A percentile compares a stretch with the other conserved stretches of the same genome.
Conservation (phyloP, 2,113 vertebrate genomes). For the Colaptes auratus region DNA sequence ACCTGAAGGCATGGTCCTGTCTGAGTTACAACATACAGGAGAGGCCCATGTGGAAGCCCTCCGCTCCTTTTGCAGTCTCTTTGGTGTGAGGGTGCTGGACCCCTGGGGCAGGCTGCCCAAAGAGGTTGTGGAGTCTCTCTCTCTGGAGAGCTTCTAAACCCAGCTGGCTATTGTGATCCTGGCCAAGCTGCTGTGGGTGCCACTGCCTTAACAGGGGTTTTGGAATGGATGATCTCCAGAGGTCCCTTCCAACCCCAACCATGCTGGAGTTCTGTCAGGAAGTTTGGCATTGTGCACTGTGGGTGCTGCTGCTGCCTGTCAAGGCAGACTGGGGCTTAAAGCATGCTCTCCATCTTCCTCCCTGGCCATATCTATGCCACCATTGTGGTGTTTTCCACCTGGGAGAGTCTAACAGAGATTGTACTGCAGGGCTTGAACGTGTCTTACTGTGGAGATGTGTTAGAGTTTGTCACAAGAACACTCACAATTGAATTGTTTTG, state of each 20-base stretch:
- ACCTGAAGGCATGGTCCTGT: fast-evolving
- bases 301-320: background rate
- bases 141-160: background rate
- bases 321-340: background rate
- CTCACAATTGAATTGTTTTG: fast-evolving
- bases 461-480: background rate
- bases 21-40: fast-evolving
- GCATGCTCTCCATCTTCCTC: background rate
- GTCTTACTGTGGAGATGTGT: background rate
- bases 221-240: background rate
- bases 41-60: background rate
- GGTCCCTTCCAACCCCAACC: background rate
- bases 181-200: background rate
- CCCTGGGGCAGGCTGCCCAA: too few relatives aligned
- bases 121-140: background rate
- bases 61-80: background rate
- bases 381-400: background rate
- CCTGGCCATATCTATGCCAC: fast-evolving
- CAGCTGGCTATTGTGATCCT: too few relatives aligned
- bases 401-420: background rate
- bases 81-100: too few relatives aligned
- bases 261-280: background rate
- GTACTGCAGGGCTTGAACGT: background rate
- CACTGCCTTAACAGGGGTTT: too few relatives aligned
- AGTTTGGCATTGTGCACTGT: fast-evolving